Evolutionary conservation across 2,888 invertebrate genomes (phyloP).

Genomic region (Xylophagus ater): DNA sequence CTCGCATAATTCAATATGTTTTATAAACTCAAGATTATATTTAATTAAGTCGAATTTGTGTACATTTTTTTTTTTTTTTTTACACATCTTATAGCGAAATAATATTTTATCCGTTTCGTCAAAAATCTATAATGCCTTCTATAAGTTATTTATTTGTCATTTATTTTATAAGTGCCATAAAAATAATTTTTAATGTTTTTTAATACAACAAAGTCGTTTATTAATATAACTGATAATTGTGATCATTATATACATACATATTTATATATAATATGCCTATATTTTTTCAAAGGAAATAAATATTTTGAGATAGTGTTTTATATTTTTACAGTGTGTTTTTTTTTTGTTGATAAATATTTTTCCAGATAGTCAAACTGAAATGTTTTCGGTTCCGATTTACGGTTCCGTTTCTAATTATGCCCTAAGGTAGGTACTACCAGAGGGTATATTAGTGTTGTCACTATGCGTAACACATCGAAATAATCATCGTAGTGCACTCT

Average conservation of each 20-base stretch:
- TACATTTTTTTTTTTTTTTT: not conserved
- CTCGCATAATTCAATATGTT: not conserved
- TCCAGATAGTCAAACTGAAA: constrained; percentile 5
- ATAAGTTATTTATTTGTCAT: constrained; percentile 13
- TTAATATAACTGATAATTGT: constrained; percentile 7
- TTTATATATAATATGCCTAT: constrained; percentile 4
- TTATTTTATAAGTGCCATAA: constrained; percentile 16
- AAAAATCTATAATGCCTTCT: too few relatives aligned
- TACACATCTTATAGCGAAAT: constrained; percentile 5
- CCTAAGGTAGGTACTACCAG: too few relatives aligned
- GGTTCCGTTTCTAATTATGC: too few relatives aligned
- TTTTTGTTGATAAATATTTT: too few relatives aligned
- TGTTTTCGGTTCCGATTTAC: too few relatives aligned
- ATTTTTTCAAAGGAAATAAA: constrained; percentile 4
- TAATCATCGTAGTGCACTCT: too few relatives aligned
- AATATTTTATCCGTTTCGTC: too few relatives aligned
- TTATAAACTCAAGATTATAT: not conserved
- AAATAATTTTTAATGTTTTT: constrained; percentile 17
- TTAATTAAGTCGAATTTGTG: not conserved
- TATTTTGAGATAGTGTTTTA: not conserved
- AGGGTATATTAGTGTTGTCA: too few relatives aligned
- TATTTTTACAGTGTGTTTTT: constrained; percentile 3
- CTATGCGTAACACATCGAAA: too few relatives aligned
- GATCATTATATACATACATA: constrained; percentile 1
- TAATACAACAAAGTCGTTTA: too few relatives aligned